Conservation (phyloP, 2,113 vertebrate genomes). For the Tachysurus fulvidraco region DNA sequence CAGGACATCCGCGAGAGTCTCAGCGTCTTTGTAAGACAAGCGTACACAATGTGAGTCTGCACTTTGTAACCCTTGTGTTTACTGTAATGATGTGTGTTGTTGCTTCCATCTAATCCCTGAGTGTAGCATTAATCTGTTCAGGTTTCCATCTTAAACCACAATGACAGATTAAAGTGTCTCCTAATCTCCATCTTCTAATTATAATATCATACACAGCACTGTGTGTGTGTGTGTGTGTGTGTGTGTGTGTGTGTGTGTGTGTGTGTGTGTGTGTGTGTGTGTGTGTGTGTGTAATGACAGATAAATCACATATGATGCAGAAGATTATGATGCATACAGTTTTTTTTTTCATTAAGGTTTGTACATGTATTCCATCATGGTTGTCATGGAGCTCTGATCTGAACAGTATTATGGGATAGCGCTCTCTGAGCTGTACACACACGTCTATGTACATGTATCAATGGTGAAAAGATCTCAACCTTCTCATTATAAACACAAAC, state of each 20-base stretch:
- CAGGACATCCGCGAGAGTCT: not conserved
- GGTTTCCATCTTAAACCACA: not conserved
- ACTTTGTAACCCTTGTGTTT: not conserved
- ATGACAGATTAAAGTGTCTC: not conserved
- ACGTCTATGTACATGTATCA: no score
- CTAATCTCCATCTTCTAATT: not conserved
- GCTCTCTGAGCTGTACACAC: not conserved
- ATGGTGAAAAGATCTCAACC: not conserved
- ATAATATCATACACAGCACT: not conserved
- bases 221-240: not conserved
- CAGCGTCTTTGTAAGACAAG: no score
- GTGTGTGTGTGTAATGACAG: not conserved
- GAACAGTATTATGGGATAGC: not conserved
- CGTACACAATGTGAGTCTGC: not conserved
- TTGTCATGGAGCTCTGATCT: not conserved
- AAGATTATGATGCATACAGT: not conserved
- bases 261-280: no score
- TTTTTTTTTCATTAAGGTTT: not conserved
- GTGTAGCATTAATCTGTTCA: not conserved
- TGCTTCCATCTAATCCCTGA: not conserved
- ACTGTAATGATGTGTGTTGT: no score
- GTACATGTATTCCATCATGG: not conserved
- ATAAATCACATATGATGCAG: not conserved
- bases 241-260: not conserved
- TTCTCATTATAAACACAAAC: no score